These are phyloP conservation scores for Onthophagus sagittarius DNA, from an alignment of 2,888 invertebrate species.

Conservation along the genomic window DNA sequence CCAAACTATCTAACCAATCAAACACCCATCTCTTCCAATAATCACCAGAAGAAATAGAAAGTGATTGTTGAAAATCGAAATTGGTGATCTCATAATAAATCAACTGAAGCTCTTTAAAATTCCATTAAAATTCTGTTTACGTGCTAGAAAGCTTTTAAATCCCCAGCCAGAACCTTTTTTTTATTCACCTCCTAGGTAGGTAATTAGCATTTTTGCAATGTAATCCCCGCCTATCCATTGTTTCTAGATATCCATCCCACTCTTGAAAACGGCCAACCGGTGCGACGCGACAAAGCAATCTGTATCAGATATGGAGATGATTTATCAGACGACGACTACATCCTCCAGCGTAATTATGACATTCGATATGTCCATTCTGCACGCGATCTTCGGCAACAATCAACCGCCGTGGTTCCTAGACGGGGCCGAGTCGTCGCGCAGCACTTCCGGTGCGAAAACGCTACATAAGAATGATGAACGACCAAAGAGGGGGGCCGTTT, in stretches of 20 bases:
- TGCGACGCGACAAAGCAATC: not conserved
- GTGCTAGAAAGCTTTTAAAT: no score
- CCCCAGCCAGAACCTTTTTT: no score
- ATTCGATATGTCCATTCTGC: slow-evolving; percentile 12
- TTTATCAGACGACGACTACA: not conserved
- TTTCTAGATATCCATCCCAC: not conserved
- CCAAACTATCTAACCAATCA: not conserved
- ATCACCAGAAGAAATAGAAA: not conserved
- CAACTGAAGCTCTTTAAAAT: no score
- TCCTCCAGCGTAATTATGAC: slow-evolving; percentile 11
- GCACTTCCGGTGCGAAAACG: slow-evolving; percentile 6
- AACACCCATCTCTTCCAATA: not conserved
- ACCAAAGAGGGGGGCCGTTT: not conserved
- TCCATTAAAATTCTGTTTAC: no score
- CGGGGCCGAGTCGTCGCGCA: not conserved
- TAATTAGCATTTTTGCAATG: not conserved
- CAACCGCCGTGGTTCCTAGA: not conserved
- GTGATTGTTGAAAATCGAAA: not conserved
- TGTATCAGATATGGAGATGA: slow-evolving; percentile 9
- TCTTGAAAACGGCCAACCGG: not conserved
- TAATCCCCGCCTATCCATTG: not conserved
- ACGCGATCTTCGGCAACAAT: slow-evolving; percentile 11
- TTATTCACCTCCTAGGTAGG: not conserved
- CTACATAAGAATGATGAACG: not conserved
- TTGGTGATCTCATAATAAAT: not conserved